These are phyloP conservation scores for Penaeus vannamei DNA, from an alignment of 1,140 invertebrate species.

Conservation along the genomic window DNA sequence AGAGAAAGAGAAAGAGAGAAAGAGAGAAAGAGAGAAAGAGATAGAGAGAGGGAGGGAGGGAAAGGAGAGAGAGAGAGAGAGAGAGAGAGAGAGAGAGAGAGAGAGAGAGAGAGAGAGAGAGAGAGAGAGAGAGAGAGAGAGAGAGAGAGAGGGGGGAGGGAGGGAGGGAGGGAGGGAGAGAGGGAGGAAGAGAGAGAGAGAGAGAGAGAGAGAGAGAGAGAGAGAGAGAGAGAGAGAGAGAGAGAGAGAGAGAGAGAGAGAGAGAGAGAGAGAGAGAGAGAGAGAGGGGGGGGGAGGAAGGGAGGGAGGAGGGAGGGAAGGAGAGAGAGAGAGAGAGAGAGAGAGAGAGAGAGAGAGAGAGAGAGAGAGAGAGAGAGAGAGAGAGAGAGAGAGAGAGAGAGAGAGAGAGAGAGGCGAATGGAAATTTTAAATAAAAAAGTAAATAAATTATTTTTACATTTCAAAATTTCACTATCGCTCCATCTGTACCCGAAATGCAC, in stretches of 20 bases:
- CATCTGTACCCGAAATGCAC: too few relatives aligned
- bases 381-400: background rate
- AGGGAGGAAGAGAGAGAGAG: background rate
- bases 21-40: background rate
- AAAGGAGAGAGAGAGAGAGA: background rate
- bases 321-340: background rate
- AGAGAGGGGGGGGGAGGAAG: background rate
- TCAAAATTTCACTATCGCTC: too few relatives aligned
- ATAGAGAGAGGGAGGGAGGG: background rate
- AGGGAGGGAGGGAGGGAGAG: background rate
- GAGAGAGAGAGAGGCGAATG: background rate
- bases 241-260: background rate
- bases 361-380: background rate
- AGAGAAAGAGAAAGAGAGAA: background rate
- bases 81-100: background rate
- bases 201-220: background rate
- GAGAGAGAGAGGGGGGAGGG: background rate
- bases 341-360: background rate
- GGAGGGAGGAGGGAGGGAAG: background rate
- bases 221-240: background rate
- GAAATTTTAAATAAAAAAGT: too few relatives aligned
- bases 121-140: background rate
- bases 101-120: background rate
- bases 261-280: background rate
- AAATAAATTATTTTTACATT: too few relatives aligned